Base-by-base conservation (phyloP, 1,140 invertebrate genomes). In the Listronotus bonariensis region DNA sequence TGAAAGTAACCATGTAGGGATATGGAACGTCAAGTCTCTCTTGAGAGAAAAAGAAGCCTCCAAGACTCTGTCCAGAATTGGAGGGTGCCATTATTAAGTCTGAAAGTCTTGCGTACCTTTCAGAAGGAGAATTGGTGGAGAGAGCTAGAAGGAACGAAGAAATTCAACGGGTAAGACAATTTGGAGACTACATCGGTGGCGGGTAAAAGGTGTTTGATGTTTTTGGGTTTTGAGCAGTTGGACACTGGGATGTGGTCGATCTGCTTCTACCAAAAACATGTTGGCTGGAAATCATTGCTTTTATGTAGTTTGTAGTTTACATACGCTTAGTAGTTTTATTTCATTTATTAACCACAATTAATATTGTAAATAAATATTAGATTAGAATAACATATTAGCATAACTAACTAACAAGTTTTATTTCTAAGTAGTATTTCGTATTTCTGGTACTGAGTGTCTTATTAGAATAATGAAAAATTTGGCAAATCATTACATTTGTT, bases 71-170 rank as follows among this genome's bases (percentile, higher is more conserved):
- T 55, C 79, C 79, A 0, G 80, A 81, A 68, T 67, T 81, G 41
- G 79, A 81, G 68, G 77, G 76, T 45, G 78, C 80, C 20, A 26
- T 26, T 54, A 71, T 82, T 59, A 80, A 81, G 70, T 80, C 80
- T 5, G 80, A 82, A 69, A 80, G 80, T 71, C 74, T 82, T 54
- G 80, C 79, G 6, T 81, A 80, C 59, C 68, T 82, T 15, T 74
- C 76, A 9, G 80, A 82, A 15, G 61, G 72, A 20, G 80, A 82
- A 58, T 70, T 82, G 67, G 67, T 81, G 36, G 80, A 78, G 53
- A 76, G 80, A 61, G 79, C 80, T 60, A 72, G 79, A 51, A 68
- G 76, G 51, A 81, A 79, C 65, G 79, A 78, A 73, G 74, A 79
- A 31, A 76, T 80, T 38, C 78, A 80, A 62, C 75, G 80, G 20